Conservation (phyloP, 2,113 vertebrate genomes). For the Sinocyclocheilus rhinocerous region DNA sequence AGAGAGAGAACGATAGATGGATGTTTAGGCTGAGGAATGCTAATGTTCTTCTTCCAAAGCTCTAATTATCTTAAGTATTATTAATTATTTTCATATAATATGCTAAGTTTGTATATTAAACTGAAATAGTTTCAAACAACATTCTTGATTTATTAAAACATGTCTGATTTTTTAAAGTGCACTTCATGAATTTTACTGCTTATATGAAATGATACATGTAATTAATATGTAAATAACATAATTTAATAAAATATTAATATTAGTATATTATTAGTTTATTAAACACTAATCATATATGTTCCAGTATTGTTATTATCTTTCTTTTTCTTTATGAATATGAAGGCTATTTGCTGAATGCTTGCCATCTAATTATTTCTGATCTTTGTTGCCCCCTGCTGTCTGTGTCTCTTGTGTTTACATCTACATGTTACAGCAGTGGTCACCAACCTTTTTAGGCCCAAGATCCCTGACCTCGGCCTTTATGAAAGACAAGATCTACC, state of each 20-base stretch:
- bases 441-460: too few species aligned
- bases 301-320: neutral
- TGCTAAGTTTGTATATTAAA: neutral
- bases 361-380: neutral
- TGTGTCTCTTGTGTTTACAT: neutral
- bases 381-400: conserved; percentile 36
- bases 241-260: neutral
- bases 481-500: too few species aligned
- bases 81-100: neutral
- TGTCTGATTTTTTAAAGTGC: neutral
- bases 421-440: neutral
- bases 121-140: neutral
- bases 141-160: neutral
- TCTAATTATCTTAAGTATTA: neutral
- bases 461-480: too few species aligned
- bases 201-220: neutral
- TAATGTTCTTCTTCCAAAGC: neutral
- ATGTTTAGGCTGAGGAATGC: conserved; percentile 5
- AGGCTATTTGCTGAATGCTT: neutral
- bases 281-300: neutral
- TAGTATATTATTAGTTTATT: neutral
- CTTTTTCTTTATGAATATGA: neutral
- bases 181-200: neutral
- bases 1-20: neutral
- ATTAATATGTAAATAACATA: neutral